Base-by-base conservation (phyloP, 2,113 vertebrate species). In the Stercorarius parasiticus region DNA sequence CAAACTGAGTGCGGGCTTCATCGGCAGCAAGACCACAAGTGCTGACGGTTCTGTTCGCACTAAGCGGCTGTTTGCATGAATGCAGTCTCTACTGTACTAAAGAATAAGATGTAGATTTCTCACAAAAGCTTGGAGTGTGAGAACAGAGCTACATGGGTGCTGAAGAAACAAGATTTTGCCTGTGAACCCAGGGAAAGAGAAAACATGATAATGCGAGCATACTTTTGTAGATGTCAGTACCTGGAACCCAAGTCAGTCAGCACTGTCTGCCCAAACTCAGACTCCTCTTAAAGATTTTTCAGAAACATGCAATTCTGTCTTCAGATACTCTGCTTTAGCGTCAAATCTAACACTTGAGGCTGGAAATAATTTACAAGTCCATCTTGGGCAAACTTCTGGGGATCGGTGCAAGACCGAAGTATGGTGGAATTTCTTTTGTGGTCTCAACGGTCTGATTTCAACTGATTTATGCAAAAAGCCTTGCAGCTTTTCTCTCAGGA, bases 161-260 rank as follows among this genome's bases (percentile, higher is more conserved):
- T 26, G 40, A 50, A 61, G 49, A 72, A 45, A 12, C 3, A 15
- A 17, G 55, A 36, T 21, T 9, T 53, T 61, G 89, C 21, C 13
- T 32, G 27, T 22, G 40, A 74, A 49, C 10, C 34, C 30, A 20
- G 47, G 32, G 23, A 23, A 38, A 53, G 66, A 18, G 3, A 30
- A 43, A 32, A 7, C 26, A 3, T 6, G 4, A 0, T 2, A 38
- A 38, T 12, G 8, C 0, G 2, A 38, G 52, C 0, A 2, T 9
- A 3, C 20, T 27, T 50, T 22, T 20, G 66, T 3, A 50, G 72
- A 13, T 14, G 29, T 45, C 1, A 15, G n/a, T 6, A 11, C 2
- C 23, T 6, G 59, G 81, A 47, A n/a, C 9, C 53, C 5, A 4
- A 53, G 34, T 40, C 56, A 14, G n/a, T 3, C 50, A 42, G 58